Percentiles rank a stretch among this genome's conserved stretches.
Evolutionary conservation across 1,140 invertebrate species (phyloP).

Genomic region (Aphelinus atriplicis): DNA sequence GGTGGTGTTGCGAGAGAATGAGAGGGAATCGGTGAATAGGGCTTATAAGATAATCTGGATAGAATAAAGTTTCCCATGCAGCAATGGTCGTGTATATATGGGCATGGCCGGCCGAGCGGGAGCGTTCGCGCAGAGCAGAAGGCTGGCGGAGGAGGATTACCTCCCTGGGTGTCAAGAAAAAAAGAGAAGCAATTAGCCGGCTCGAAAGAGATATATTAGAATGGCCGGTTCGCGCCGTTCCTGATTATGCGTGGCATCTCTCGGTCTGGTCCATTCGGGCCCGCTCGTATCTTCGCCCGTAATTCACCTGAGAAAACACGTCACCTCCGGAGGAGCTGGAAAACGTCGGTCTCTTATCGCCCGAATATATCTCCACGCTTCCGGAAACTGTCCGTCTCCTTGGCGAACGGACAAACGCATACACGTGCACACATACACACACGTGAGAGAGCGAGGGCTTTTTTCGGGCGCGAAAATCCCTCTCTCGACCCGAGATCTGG

Average conservation of each 20-base stretch:
- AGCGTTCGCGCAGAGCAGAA: not conserved
- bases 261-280: not conserved
- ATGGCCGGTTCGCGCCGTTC: conserved; percentile 29
- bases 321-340: not conserved
- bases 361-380: conserved; percentile 58
- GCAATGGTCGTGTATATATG: not conserved
- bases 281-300: conserved; percentile 8
- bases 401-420: conserved; percentile 35
- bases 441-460: not conserved
- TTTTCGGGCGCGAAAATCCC: conserved; percentile 12
- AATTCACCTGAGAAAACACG: conserved; percentile 13
- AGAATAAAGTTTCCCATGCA: conserved; percentile 41
- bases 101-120: not conserved
- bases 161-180: conserved; percentile 45
- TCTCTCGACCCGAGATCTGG: not conserved
- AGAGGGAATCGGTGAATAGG: conserved; percentile 27
- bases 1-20: not conserved
- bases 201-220: conserved; percentile 53
- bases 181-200: conserved; percentile 54
- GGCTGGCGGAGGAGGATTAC: conserved; percentile 13
- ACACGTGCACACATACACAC: not conserved
- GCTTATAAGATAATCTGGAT: conserved; percentile 41
- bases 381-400: conserved; percentile 62
- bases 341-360: conserved; percentile 43
- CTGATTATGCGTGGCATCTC: not conserved